These are phyloP conservation scores for Saccopteryx leptura DNA, from an alignment of 2,113 vertebrate species.

Conservation along the genomic window DNA sequence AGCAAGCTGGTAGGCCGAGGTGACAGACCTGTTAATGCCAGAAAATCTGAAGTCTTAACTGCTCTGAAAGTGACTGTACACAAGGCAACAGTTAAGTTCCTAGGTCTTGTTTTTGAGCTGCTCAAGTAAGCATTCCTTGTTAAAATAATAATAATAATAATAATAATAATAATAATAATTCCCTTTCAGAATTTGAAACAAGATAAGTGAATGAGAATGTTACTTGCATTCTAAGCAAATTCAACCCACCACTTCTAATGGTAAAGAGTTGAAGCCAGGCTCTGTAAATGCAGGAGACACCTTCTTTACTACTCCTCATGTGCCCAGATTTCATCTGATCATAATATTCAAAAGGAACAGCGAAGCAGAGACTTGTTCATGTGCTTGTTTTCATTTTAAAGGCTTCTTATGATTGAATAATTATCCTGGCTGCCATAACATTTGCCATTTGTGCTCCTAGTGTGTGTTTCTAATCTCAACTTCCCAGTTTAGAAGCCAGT, in stretches of 20 bases:
- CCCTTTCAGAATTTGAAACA: conserved; percentile 25
- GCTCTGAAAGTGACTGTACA: background rate
- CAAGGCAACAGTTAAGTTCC: background rate
- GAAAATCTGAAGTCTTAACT: conserved; percentile 45
- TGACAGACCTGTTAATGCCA: conserved; percentile 55
- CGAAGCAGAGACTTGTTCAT: background rate
- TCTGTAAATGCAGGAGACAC: background rate
- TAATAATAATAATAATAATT: too few species aligned
- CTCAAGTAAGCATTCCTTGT: background rate
- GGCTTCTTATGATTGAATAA: background rate
- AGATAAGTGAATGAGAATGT: background rate
- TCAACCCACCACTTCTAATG: background rate
- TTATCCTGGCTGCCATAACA: background rate
- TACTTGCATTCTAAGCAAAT: background rate
- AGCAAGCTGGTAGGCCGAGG: background rate
- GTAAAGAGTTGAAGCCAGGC: background rate
- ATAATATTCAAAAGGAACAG: background rate
- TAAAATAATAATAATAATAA: background rate
- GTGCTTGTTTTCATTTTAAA: background rate
- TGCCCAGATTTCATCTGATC: background rate
- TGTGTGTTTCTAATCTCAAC: background rate
- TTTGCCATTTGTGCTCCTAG: conserved; percentile 26
- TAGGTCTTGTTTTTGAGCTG: background rate
- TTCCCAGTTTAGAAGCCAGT: conserved; percentile 17
- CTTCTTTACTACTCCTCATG: background rate